Evolutionary conservation across 2,797 vertebrate species (phyloP), one percentile per base, ranked within the genome.

Genomic region (Anisognathus igniventris): DNA sequence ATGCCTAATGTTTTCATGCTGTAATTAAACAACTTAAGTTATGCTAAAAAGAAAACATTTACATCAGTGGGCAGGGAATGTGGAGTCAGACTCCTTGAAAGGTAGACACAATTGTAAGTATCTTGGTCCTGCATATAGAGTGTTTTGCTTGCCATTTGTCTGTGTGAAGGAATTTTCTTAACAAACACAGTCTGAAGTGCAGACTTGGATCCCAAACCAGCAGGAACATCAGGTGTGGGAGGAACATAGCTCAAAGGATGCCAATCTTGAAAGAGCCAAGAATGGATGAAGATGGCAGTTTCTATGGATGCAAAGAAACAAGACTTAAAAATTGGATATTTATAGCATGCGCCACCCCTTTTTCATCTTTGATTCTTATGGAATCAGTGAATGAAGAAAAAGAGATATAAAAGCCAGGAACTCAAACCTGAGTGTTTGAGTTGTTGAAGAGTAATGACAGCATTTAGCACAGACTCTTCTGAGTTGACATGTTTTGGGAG

Each of bases 161-260:
- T 89, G 23, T 10, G 16, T 62, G 72, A 62, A 78, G 50, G 84
- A 79, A 76, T 76, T 94, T 82, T 92, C 71, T 89, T 76, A 28
- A 78, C 72, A 91, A 78, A 81, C 45, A 51, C 3, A 51, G 5
- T 58, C 39, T 90, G 54, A 84, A 86, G 39, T 37, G 20, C 44
- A 56, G 62, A 24, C 12, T 66, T 25, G 33, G 20, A 58, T 86
- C n/a, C 27, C 44, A 75, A 61, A 45, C 12, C 70, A 75, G 23
- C 14, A 70, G 75, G 30, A 78, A 54, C 8, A 1, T 39, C 68
- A 86, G 37, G 30, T 1, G 0, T 37, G 20, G 44, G 20, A 61
- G 23, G 56, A 91, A 73, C 0, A 3, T 5, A 64, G 75, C 37
- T 45, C 18, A 66, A 56, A 85, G 61, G 30, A 10, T 87, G 20